Base-by-base conservation (phyloP, 1,140 invertebrate species). In the Zaprionus taronus region DNA sequence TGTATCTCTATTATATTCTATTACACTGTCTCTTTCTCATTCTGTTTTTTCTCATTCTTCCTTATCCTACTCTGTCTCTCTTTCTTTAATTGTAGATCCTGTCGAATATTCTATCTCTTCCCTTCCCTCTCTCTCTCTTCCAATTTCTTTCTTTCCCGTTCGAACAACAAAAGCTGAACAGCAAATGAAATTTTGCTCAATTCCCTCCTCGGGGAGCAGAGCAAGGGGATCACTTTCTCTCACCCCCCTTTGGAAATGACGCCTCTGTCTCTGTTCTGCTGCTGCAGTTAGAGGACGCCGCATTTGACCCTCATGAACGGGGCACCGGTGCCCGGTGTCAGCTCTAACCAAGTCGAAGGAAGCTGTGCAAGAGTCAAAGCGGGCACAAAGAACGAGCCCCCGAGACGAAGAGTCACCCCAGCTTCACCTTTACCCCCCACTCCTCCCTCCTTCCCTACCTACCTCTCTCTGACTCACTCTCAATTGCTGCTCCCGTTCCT, bases 311-410 rank as follows among this genome's bases (percentile, higher is more conserved):
- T 47, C 49, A 63, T 71, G 68, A 41, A 34, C 49, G 17, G 26
- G 36, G 12, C 41, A n/a, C 41, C 41, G 41, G 38, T 41, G 38
- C 38, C 53, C 58, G 38, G 51, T 78, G 75, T 68, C 26, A 60
- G 53, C n/a, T 24, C 62, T 66, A 60, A 49, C 53, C 55, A 51
- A 72, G 28, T 64, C 47, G 47, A 66, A 74, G 47, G 44, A 61
- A 53, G 56, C 41, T 22, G 11, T 51, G 38, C 26, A 47, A 28
- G 53, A 36, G 44, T 26, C 57, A 34, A 65, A 51, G 15, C 26
- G 36, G 41, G 44, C 41, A 56, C 64, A 57, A 34, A 71, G 62
- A 76, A 65, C 34, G 67, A 71, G 56, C 72, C 61, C 57, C 55
- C 14, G 62, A 72, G 74, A 77, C 63, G 49, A 31, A 31, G 17